Percentiles rank a stretch among this genome's conserved stretches.
These are phyloP conservation scores for Coremacera marginata DNA, from an alignment of 2,888 invertebrate genomes.

Conservation along the genomic window DNA sequence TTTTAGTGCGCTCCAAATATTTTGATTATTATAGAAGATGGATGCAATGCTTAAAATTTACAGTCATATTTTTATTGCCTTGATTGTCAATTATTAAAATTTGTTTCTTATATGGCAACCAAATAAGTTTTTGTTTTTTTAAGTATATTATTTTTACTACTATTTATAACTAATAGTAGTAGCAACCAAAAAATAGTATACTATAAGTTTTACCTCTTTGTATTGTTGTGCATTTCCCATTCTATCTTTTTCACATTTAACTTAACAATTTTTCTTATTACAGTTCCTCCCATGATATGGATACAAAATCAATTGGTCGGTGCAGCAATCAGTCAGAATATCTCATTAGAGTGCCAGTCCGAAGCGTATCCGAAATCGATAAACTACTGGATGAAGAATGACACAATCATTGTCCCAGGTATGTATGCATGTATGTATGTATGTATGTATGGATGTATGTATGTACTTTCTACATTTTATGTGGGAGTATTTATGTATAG, in stretches of 20 bases:
- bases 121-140: too few relatives aligned
- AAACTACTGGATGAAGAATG: conserved; percentile 79
- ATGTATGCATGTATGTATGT: conserved; percentile 50
- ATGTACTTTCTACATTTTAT: too few relatives aligned
- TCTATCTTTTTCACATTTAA: too few relatives aligned
- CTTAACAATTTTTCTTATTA: not conserved
- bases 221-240: too few relatives aligned
- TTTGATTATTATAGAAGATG: not conserved
- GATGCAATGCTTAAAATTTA: too few relatives aligned
- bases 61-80: too few relatives aligned
- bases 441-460: not conserved
- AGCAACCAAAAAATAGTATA: too few relatives aligned
- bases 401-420: conserved; percentile 76
- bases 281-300: conserved; percentile 81
- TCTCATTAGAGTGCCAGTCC: conserved; percentile 79
- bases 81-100: not conserved
- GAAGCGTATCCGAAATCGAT: conserved; percentile 81
- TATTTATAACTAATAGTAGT: too few relatives aligned
- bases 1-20: not conserved
- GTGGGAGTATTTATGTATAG: too few relatives aligned
- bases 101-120: too few relatives aligned
- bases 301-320: conserved; percentile 81
- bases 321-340: conserved; percentile 75
- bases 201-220: too few relatives aligned
- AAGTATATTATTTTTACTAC: too few relatives aligned